These are phyloP conservation scores for Philaenus spumarius DNA, from an alignment of 1,140 invertebrate species.

Conservation along the genomic window DNA sequence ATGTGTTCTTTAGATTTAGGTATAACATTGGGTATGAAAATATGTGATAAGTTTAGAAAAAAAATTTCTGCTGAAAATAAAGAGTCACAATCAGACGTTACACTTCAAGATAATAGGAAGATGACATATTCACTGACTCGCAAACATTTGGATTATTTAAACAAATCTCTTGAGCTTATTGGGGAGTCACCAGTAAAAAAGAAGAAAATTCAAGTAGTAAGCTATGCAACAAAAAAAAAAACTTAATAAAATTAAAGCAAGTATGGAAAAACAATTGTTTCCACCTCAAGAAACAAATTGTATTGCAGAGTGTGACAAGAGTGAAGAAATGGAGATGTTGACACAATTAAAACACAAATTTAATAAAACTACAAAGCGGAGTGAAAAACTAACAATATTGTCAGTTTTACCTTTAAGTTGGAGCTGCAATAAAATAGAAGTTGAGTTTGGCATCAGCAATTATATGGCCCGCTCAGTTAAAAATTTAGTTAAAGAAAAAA, in stretches of 20 bases:
- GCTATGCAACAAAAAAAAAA: neutral
- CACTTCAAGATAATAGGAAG: too few relatives aligned
- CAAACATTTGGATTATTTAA: conserved; percentile 9
- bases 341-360: neutral
- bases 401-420: conserved; percentile 1
- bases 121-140: too few relatives aligned
- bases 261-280: neutral
- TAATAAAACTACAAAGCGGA: conserved; percentile 1
- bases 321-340: neutral
- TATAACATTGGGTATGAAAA: too few relatives aligned
- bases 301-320: neutral
- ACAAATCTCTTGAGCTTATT: neutral
- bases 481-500: neutral
- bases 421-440: conserved; percentile 1
- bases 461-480: too few relatives aligned
- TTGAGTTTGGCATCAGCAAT: conserved; percentile 1
- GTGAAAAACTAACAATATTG: neutral
- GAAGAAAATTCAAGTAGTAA: neutral
- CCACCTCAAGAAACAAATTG: neutral
- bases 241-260: neutral
- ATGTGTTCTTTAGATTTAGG: too few relatives aligned
- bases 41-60: too few relatives aligned
- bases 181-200: neutral
- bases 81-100: too few relatives aligned
- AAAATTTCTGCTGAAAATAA: too few relatives aligned